Percentiles rank a stretch among this genome's conserved stretches.
Evolutionary conservation across 2,888 invertebrate species (phyloP).

Genomic region (Lottia scabra): DNA sequence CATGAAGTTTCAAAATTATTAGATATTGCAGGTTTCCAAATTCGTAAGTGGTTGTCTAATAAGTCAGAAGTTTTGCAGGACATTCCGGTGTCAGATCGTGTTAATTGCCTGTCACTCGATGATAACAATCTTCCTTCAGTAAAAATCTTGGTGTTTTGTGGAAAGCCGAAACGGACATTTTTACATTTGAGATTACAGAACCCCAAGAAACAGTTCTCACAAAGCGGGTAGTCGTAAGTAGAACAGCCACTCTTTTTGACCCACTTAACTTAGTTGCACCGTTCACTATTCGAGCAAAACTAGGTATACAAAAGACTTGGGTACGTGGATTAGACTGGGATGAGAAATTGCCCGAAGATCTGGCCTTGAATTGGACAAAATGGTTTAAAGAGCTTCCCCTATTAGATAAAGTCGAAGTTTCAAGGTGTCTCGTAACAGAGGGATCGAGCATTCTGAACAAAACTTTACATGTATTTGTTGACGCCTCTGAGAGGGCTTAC

Average conservation of each 20-base stretch:
- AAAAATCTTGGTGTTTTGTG: constrained; percentile 6
- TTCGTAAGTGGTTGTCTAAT: not conserved
- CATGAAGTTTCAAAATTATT: too few species aligned
- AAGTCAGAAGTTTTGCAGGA: not conserved
- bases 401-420: not conserved
- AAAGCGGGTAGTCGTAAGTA: not conserved
- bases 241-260: too few species aligned
- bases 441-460: not conserved
- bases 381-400: not conserved
- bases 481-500: not conserved
- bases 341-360: not conserved
- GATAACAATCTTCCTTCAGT: not conserved
- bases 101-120: not conserved
- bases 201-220: not conserved
- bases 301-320: not conserved
- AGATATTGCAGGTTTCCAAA: too few species aligned
- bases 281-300: not conserved
- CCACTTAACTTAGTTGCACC: not conserved
- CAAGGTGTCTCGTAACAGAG: not conserved
- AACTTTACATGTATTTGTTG: not conserved
- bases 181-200: not conserved
- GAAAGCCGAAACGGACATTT: not conserved
- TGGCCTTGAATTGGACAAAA: not conserved
- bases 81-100: not conserved
- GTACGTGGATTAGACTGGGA: not conserved